phyloP scores from a whole-genome alignment of 2,797 vertebrate species.

The Etheostoma perlongum region DNA sequence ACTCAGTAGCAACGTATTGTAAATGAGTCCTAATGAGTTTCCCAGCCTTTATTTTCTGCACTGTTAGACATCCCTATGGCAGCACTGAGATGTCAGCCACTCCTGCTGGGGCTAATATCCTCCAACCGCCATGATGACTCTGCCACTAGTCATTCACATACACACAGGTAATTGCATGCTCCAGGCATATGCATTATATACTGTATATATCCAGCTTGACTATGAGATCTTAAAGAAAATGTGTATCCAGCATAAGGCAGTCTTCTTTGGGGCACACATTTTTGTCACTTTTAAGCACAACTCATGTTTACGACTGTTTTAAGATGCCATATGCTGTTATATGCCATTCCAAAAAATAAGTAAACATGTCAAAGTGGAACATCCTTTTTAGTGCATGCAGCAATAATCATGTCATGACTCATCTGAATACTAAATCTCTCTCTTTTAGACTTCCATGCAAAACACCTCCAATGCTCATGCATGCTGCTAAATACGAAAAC shows the following conservation, averaged over 20 bases:
- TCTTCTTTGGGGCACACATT: slow-evolving; percentile 16
- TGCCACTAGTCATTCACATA: slow-evolving; percentile 71
- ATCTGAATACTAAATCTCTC: slow-evolving; percentile 59
- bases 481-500: slow-evolving; percentile 42
- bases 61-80: slow-evolving; percentile 81
- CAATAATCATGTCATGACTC: slow-evolving; percentile 58
- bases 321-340: slow-evolving; percentile 21
- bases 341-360: slow-evolving; percentile 6
- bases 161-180: slow-evolving; percentile 79
- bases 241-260: slow-evolving; percentile 27
- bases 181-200: slow-evolving; percentile 55
- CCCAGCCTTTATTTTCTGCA: slow-evolving; percentile 85
- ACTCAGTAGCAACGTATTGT: slow-evolving; percentile 66
- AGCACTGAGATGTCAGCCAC: slow-evolving; percentile 64
- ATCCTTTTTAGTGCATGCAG: slow-evolving; percentile 19
- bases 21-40: slow-evolving; percentile 81
- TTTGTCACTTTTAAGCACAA: slow-evolving; percentile 6
- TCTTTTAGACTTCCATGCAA: slow-evolving; percentile 44
- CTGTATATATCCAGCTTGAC: slow-evolving; percentile 6
- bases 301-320: slow-evolving; percentile 33
- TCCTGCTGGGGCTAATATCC: slow-evolving; percentile 80
- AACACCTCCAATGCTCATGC: slow-evolving; percentile 64
- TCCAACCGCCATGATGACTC: slow-evolving; percentile 72
- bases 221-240: slow-evolving; percentile 36
- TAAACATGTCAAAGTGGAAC: slow-evolving; percentile 25